Conservation (phyloP, 2,888 invertebrate genomes). For the Chloromyia formosa region DNA sequence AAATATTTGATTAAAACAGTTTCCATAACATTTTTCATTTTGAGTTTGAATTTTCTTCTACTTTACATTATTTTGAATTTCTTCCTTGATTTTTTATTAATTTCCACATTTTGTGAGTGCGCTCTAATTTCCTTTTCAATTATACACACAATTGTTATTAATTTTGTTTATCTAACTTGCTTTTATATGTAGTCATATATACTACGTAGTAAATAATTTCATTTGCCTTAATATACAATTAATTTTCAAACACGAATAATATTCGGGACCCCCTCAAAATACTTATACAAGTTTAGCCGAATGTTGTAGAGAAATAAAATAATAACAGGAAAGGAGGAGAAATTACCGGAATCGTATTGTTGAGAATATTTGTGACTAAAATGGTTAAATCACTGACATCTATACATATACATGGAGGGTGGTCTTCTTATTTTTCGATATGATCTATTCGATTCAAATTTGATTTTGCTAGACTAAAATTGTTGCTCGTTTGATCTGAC, state of each 20-base stretch:
- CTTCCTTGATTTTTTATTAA: neutral
- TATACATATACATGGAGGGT: no score
- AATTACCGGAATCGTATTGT: no score
- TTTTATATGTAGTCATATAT: neutral
- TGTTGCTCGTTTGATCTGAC: no score
- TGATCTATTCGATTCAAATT: no score
- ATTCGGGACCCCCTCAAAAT: constrained; percentile 7
- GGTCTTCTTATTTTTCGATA: no score
- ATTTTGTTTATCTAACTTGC: constrained; percentile 38
- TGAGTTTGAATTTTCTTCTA: constrained; percentile 9
- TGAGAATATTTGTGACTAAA: no score
- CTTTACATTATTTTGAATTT: neutral
- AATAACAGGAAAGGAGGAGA: no score
- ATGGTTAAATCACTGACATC: no score
- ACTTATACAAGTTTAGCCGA: neutral
- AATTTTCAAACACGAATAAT: constrained; percentile 1
- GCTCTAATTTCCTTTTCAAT: constrained; percentile 11
- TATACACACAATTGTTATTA: constrained; percentile 25
- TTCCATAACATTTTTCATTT: constrained; percentile 23
- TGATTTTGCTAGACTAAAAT: no score
- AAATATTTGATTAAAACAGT: neutral
- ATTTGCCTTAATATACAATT: no score
- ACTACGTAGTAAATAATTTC: neutral
- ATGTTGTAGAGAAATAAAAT: neutral
- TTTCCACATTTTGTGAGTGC: constrained; percentile 22